Conservation (phyloP, 2,113 vertebrate genomes). For the Petrocephalus zakoni region DNA sequence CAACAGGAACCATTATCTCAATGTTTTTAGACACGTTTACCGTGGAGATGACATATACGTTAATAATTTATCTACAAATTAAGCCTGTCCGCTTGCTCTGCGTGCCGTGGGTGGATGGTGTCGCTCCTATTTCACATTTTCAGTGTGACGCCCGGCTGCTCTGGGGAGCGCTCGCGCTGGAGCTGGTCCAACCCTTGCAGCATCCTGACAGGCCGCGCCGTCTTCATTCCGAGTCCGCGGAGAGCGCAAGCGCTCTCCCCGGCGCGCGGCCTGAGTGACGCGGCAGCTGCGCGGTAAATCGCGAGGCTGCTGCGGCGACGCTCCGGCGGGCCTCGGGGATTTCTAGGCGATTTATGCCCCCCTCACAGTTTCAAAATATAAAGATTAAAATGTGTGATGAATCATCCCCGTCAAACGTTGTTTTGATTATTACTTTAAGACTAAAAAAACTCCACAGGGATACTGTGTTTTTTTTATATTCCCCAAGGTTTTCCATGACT, state of each 20-base stretch:
- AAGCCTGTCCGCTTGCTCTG: not conserved
- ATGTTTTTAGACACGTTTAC: not conserved
- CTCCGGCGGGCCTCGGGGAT: not conserved
- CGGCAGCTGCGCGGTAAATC: conserved; percentile 15
- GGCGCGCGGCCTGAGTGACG: not conserved
- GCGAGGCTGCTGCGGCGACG: not conserved
- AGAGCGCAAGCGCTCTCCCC: not conserved
- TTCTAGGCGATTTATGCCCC: not conserved
- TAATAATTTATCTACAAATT: not conserved
- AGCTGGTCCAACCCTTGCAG: not conserved
- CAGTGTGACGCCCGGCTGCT: too few species aligned
- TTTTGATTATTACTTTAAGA: conserved; percentile 5
- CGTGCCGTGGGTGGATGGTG: not conserved
- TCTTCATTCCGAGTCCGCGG: conserved; percentile 5
- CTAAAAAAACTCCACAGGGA: not conserved
- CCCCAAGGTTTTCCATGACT: not conserved
- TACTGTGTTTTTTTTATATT: not conserved
- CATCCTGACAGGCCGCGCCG: not conserved
- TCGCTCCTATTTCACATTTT: not conserved
- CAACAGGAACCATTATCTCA: not conserved
- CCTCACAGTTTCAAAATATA: not conserved
- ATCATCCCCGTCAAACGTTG: not conserved
- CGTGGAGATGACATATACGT: not conserved
- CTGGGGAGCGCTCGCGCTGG: not conserved
- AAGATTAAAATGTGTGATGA: not conserved